Percentiles rank a stretch among this genome's conserved stretches.
These are phyloP conservation scores for Pelecanoides urinatrix DNA, from an alignment of 2,113 vertebrate genomes.

Conservation along the genomic window DNA sequence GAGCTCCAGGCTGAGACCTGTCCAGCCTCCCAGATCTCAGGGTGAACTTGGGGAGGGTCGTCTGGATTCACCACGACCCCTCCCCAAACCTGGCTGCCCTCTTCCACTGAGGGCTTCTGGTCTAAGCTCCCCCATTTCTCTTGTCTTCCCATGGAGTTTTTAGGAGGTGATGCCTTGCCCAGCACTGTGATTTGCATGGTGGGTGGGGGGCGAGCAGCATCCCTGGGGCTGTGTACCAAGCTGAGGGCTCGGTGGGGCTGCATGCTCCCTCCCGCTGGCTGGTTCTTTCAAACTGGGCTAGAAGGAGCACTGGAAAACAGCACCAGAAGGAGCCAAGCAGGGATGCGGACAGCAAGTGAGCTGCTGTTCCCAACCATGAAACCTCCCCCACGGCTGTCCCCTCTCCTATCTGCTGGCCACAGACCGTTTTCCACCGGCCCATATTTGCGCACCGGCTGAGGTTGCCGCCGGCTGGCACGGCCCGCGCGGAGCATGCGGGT, in stretches of 20 bases:
- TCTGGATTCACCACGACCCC: background rate
- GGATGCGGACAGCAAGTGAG: background rate
- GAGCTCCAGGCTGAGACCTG: background rate
- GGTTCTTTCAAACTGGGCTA: background rate
- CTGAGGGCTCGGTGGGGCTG: background rate
- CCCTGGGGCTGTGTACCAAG: fast-evolving
- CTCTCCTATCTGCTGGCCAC: background rate
- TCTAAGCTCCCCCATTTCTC: background rate
- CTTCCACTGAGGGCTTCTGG: background rate
- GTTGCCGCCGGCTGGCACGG: background rate
- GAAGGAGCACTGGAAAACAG: background rate
- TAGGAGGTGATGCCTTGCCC: background rate
- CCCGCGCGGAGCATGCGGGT: background rate
- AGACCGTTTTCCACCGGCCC: background rate
- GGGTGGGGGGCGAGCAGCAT: background rate
- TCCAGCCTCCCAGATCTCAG: background rate
- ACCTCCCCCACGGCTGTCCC: background rate
- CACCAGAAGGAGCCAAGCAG: background rate
- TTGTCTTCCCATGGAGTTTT: background rate
- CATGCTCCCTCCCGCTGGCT: background rate
- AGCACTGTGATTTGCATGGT: background rate
- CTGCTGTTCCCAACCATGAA: background rate
- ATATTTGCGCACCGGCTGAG: background rate
- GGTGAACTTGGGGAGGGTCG: background rate
- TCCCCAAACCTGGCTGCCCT: background rate